phyloP scores from a whole-genome alignment of 1,140 invertebrate species.

The Adelges cooleyi region DNA sequence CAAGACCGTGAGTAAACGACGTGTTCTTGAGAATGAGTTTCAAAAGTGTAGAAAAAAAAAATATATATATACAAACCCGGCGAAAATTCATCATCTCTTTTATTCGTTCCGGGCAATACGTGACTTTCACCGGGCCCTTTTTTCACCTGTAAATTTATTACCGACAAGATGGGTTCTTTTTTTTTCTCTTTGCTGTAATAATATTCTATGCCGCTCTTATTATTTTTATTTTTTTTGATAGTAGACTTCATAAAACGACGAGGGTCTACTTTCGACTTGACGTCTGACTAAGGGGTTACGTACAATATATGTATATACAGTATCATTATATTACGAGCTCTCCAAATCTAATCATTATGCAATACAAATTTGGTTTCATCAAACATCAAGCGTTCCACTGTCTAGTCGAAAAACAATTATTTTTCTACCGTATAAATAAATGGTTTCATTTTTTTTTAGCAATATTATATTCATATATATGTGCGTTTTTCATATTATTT shows the following conservation, averaged over 20 bases:
- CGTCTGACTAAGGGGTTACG: background rate
- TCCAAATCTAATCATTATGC: no score
- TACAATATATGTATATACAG: no score
- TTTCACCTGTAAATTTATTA: conserved; percentile 23
- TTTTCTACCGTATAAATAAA: no score
- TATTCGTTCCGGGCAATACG: conserved; percentile 8
- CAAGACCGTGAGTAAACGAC: conserved; percentile 2
- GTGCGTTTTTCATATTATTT: no score
- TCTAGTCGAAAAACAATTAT: no score
- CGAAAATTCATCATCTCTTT: conserved; percentile 13
- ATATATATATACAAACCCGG: background rate
- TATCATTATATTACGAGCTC: no score
- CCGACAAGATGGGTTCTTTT: conserved; percentile 1
- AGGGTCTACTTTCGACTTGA: background rate
- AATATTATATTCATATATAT: no score
- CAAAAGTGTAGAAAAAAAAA: no score
- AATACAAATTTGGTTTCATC: no score
- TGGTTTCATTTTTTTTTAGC: no score
- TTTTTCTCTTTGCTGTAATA: background rate
- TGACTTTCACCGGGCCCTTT: conserved; percentile 8
- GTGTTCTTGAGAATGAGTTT: background rate
- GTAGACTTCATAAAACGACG: background rate
- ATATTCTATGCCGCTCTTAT: background rate
- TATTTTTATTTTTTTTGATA: background rate
- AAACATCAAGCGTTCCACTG: no score